Percentiles rank a stretch among this genome's conserved stretches.
Evolutionary conservation across 2,797 vertebrate species (phyloP).

Genomic region (Pseudochirops cupreus): DNA sequence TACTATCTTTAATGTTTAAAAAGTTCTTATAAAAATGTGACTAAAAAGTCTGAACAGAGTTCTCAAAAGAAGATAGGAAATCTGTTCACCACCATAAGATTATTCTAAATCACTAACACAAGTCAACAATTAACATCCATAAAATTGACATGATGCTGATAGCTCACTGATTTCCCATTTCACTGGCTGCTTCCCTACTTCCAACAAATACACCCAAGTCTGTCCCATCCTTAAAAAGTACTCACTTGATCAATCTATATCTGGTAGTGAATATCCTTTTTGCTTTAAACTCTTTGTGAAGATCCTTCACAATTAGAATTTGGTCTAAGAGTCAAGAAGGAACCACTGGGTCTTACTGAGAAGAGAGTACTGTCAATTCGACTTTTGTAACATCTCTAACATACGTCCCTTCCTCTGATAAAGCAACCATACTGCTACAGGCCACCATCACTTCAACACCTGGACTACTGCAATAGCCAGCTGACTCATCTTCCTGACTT

Average conservation of each 20-base stretch:
- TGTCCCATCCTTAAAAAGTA: not conserved
- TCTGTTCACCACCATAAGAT: not conserved
- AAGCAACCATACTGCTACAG: not conserved
- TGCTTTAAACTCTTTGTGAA: not conserved
- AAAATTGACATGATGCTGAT: not conserved
- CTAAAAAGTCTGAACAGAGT: not conserved
- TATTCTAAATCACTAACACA: not conserved
- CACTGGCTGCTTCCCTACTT: not conserved
- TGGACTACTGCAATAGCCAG: not conserved
- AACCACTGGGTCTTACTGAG: not conserved
- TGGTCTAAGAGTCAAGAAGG: not conserved
- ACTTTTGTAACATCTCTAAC: not conserved
- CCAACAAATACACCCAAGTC: not conserved
- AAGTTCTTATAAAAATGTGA: not conserved
- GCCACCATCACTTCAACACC: not conserved
- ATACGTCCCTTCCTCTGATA: not conserved
- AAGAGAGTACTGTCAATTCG: not conserved
- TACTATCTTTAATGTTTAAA: not conserved
- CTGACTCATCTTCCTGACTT: not conserved
- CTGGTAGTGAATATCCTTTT: not conserved
- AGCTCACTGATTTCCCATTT: not conserved
- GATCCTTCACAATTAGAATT: not conserved
- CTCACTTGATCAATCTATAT: not conserved
- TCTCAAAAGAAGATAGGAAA: not conserved
- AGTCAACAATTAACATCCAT: not conserved